Evolutionary conservation across 2,888 invertebrate genomes (phyloP), one percentile per base, ranked within the genome.

Genomic region (Platypus cylindrus): DNA sequence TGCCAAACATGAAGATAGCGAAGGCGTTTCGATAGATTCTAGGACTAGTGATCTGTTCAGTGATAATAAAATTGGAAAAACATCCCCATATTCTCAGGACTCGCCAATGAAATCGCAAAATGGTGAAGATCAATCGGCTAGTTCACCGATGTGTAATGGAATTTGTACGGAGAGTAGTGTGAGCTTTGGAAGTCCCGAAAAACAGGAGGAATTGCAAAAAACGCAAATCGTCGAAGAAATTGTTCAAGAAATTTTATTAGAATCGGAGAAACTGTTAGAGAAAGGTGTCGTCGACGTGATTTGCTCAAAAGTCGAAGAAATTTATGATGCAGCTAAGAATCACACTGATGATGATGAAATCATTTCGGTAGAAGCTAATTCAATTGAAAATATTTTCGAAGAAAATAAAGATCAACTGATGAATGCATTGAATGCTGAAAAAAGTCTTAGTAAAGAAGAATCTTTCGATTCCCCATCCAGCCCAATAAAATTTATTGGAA

Each of bases 21-120:
- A 70, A 48, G 65, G 61, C 43, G 62, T 66, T 14, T 68, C 68
- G 2, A 48, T 67, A 47, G 68, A 70, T 49, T 69, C 68, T 8
- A 56, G 66, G 52, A 56, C 67, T 37, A 69, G 68, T 52, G 69
- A 69, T 43, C 53, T 67, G 38, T 75, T 73, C 52, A 75, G 74
- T 64, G 72, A 76, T 56, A 70, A 73, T 27, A 62, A 62, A 48
- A 53, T 59, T 45, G 73, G 72, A 48, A 76, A 76, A 56, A 68
- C 70, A 48, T 72, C 71, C 53, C 68, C 66, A 35, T 69, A 66
- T 42, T 60, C 61, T 5, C 66, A 66, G 53, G 63, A 62, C 44
- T 60, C 60, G 1, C 58, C 59, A 12, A 48, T 54, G 52, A 64
- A 59, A 35, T 55, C 54, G 18, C 56, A 55, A 30, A 48, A 52